Conservation (phyloP, 2,113 vertebrate species). For the Prietella phreatophila region DNA sequence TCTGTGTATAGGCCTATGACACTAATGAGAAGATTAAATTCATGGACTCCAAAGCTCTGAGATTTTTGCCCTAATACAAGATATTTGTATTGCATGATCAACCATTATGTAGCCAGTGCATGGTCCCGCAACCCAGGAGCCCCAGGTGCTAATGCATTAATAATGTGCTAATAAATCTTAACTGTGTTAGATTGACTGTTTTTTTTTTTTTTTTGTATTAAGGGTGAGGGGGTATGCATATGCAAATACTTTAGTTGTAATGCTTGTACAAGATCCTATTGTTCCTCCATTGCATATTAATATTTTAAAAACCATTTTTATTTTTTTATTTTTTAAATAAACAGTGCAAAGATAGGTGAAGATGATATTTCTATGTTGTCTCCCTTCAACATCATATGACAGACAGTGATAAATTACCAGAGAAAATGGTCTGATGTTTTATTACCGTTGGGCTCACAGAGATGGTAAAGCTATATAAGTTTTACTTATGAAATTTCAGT, state of each 20-base stretch:
- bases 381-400: background rate
- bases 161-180: no score
- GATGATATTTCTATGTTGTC: background rate
- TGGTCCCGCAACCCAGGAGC: no score
- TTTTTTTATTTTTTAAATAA: background rate
- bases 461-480: background rate
- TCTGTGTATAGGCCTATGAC: no score
- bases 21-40: no score
- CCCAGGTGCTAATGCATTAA: no score
- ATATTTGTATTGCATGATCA: no score
- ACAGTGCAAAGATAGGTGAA: background rate
- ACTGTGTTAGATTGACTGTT: background rate
- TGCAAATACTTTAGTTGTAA: background rate
- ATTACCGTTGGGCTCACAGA: background rate
- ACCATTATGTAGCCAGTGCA: no score
- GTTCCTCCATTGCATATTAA: background rate
- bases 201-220: background rate
- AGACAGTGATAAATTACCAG: constrained; percentile 4
- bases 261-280: background rate
- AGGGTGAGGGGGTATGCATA: background rate
- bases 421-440: background rate
- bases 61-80: background rate
- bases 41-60: no score
- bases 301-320: background rate
- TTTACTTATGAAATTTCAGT: background rate